Percentiles rank a stretch among this genome's conserved stretches.
Conservation (phyloP, 1,140 invertebrate species). For the Atta cephalotes region DNA sequence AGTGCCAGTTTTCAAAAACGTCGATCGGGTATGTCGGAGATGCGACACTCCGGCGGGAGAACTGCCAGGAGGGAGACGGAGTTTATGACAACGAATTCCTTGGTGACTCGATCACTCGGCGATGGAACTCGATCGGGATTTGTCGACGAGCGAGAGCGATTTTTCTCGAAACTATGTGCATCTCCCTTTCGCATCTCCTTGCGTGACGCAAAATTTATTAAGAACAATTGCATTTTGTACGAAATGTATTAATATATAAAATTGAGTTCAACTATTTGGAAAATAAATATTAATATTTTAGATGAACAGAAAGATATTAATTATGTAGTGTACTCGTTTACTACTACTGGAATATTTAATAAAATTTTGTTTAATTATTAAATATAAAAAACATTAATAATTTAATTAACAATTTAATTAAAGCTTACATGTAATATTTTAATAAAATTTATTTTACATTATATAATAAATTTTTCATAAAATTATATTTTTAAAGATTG, state of each 20-base stretch:
- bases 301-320: background rate
- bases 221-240: background rate
- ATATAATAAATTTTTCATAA: background rate
- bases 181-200: background rate
- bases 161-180: constrained; percentile 39
- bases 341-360: background rate
- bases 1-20: constrained; percentile 70
- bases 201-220: background rate
- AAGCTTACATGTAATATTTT: background rate
- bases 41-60: constrained; percentile 52
- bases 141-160: constrained; percentile 36
- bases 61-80: constrained; percentile 17
- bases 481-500: constrained; percentile 12
- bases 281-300: constrained; percentile 30
- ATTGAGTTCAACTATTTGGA: background rate
- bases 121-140: constrained; percentile 73
- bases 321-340: background rate
- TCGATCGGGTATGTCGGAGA: constrained; percentile 63
- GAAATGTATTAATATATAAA: constrained; percentile 12
- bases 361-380: background rate
- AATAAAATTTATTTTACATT: background rate
- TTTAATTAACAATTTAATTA: constrained; percentile 8
- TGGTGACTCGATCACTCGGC: constrained; percentile 63
- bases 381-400: background rate
- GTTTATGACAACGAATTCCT: constrained; percentile 78